Evolutionary conservation across 2,888 invertebrate species (phyloP), one percentile per base, ranked within the genome.

Genomic region (Pseudococcus jackbeardsleyi): DNA sequence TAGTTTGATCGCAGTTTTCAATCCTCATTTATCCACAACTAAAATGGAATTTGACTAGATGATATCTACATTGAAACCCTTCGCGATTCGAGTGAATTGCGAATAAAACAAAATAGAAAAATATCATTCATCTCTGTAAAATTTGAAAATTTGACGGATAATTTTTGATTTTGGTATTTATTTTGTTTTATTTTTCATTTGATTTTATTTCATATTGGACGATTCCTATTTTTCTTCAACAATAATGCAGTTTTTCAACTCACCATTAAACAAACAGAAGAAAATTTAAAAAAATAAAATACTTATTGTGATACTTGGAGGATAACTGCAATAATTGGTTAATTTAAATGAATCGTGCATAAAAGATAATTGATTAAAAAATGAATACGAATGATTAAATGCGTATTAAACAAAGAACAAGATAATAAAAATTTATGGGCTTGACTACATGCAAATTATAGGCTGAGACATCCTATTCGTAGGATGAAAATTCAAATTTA

Each of bases 251-350:
- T 59, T 59, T 50, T 59, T 59, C 59, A 19, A 19, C 11, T 19
- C 19, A 59, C 19, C 11, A 33, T 33, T 33, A 33, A 33, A 33
- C 26, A 33, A 33, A 33, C 26, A 33, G 26, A 59, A 59, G 19
- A 5, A 19, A 59, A n/a, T 19, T 11, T 9, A n/a, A 19, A 19
- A 59, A 59, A 19, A 33, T 33, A 33, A 26, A 72, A 72, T 72
- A 17, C 26, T 33, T 72, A 72, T 72, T 72, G 72, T 72, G 72
- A 72, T 72, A 72, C 72, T 72, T 72, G 72, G 72, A 72, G 72
- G 72, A 72, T 39, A 72, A 72, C 26, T 39, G 72, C 33, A 17
- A 72, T 72, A 33, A 72, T 19, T 68, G 8, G 19, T 26, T 33
- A 33, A 72, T 72, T 72, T 33, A 72, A 72, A 72, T 33, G 72